phyloP scores from a whole-genome alignment of 1,140 invertebrate genomes.

The Oreohelix idahoensis region DNA sequence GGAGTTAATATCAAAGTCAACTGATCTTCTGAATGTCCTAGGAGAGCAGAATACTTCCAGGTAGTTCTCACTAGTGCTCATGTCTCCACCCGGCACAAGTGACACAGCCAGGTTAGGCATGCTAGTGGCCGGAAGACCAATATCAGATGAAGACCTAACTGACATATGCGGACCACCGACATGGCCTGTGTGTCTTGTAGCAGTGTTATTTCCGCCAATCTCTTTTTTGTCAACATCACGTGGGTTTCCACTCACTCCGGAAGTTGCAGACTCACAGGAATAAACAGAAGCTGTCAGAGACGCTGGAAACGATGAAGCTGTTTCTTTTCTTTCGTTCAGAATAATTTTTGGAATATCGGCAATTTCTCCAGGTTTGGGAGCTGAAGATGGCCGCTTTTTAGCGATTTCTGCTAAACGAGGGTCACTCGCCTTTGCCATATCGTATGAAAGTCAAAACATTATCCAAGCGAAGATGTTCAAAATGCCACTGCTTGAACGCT shows the following conservation, averaged over 20 bases:
- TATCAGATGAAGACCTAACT: constrained; percentile 60
- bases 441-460: background rate
- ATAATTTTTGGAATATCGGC: constrained; percentile 44
- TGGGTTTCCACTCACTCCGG: constrained; percentile 55
- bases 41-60: constrained; percentile 52
- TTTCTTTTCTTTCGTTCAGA: constrained; percentile 34
- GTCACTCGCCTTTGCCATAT: constrained; percentile 24
- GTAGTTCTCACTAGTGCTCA: constrained; percentile 34
- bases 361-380: constrained; percentile 31
- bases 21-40: constrained; percentile 56
- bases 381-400: constrained; percentile 31
- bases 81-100: constrained; percentile 1
- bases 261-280: constrained; percentile 49
- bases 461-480: too few species aligned
- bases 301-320: constrained; percentile 76
- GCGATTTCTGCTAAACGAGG: constrained; percentile 31
- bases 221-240: constrained; percentile 24
- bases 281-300: constrained; percentile 71
- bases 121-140: constrained; percentile 43
- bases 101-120: constrained; percentile 48
- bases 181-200: background rate
- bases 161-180: constrained; percentile 59
- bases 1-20: constrained; percentile 68
- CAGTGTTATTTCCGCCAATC: background rate
- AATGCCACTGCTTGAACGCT: too few species aligned